Percentiles rank a stretch among this genome's conserved stretches.
Conservation (phyloP, 1,140 invertebrate genomes). For the Conus betulinus region DNA sequence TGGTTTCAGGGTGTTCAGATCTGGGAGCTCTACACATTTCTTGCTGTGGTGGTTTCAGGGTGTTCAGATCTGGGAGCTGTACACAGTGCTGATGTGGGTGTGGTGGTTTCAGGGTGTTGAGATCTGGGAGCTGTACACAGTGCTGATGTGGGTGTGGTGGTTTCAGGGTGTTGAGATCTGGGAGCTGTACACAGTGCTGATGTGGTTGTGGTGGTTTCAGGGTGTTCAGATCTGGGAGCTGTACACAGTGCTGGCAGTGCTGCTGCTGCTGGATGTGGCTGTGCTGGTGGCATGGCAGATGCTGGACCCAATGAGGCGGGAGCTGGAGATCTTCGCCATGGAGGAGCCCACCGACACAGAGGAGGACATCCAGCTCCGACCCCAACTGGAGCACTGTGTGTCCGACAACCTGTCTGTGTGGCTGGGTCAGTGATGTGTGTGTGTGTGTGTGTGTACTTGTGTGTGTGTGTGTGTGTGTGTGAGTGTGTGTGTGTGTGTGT, state of each 20-base stretch:
- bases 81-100: neutral
- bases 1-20: constrained; percentile 80
- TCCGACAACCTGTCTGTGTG: constrained; percentile 95
- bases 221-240: constrained; percentile 90
- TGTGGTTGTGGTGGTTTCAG: constrained; percentile 18
- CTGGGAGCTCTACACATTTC: constrained; percentile 96
- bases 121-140: constrained; percentile 21
- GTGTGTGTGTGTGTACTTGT: neutral
- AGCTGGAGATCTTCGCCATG: constrained; percentile 87
- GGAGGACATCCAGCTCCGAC: constrained; percentile 95
- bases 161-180: constrained; percentile 82
- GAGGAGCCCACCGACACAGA: constrained; percentile 89
- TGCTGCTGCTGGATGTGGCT: constrained; percentile 91
- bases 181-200: constrained; percentile 96
- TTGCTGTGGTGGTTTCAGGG: constrained; percentile 77
- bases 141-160: no score
- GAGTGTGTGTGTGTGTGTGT: no score
- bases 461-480: no score
- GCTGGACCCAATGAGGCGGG: constrained; percentile 89
- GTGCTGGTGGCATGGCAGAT: constrained; percentile 93
- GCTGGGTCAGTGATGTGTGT: constrained; percentile 84
- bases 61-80: constrained; percentile 19
- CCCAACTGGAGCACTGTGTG: constrained; percentile 96
- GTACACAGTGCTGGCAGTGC: constrained; percentile 92
- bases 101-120: no score